These are phyloP conservation scores for Masticophis lateralis DNA, from an alignment of 2,797 vertebrate genomes.

Conservation along the genomic window DNA sequence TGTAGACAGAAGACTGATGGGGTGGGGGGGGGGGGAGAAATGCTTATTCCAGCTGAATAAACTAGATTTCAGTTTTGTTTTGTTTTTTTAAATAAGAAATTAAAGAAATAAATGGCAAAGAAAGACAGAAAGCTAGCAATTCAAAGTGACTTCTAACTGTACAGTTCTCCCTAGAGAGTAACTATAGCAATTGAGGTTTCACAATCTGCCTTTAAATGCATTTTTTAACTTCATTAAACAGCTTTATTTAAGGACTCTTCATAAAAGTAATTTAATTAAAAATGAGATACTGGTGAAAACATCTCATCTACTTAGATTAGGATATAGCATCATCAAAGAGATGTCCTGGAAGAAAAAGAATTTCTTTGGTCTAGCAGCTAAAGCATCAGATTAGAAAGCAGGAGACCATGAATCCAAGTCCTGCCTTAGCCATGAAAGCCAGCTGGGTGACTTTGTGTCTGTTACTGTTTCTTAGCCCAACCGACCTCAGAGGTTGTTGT, in stretches of 20 bases:
- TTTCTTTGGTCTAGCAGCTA: not conserved
- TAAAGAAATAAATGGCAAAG: constrained; percentile 54
- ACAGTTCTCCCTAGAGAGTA: constrained; percentile 68
- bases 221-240: constrained; percentile 76
- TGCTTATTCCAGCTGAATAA: constrained; percentile 39
- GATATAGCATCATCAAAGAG: constrained; percentile 13
- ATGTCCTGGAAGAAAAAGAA: constrained; percentile 34
- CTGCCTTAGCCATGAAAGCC: not conserved
- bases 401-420: not conserved
- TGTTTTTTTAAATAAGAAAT: constrained; percentile 51
- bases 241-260: constrained; percentile 66
- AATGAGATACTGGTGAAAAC: constrained; percentile 35
- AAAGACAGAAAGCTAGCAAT: constrained; percentile 56
- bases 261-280: constrained; percentile 71
- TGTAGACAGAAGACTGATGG: not conserved
- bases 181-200: constrained; percentile 64
- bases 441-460: not conserved
- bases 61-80: not conserved
- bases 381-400: not conserved
- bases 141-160: constrained; percentile 60
- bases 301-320: constrained; percentile 11
- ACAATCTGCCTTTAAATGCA: constrained; percentile 71
- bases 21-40: not conserved
- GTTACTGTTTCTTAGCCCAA: not conserved
- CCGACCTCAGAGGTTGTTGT: not conserved